These are phyloP conservation scores for Phrynosoma platyrhinos DNA, from an alignment of 2,113 vertebrate genomes.

Conservation along the genomic window DNA sequence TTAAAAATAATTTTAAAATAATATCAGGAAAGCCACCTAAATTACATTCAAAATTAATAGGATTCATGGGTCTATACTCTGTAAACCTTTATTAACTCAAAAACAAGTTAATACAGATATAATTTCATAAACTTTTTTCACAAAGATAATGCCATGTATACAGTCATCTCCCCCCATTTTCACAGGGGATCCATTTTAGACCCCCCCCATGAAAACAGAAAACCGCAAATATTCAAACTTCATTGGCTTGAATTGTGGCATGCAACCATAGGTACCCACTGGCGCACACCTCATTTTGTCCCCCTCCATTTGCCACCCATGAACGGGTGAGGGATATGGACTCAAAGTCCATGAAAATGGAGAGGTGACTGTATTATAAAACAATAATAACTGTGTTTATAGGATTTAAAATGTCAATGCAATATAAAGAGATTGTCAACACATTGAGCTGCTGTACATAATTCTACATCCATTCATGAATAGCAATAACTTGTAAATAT, in stretches of 20 bases:
- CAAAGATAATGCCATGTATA: slow-evolving; percentile 63
- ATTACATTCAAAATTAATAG: slow-evolving; percentile 61
- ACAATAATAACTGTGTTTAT: slow-evolving; percentile 64
- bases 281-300: too few relatives aligned
- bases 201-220: too few relatives aligned
- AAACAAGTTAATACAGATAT: slow-evolving; percentile 70
- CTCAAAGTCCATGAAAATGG: too few relatives aligned
- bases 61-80: slow-evolving; percentile 64
- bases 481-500: slow-evolving; percentile 65
- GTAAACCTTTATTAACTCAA: slow-evolving; percentile 61
- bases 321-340: too few relatives aligned
- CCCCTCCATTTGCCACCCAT: too few relatives aligned
- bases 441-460: slow-evolving; percentile 66
- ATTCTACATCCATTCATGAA: slow-evolving; percentile 70
- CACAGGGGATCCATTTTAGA: too few relatives aligned
- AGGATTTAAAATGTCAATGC: slow-evolving; percentile 55
- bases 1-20: too few relatives aligned
- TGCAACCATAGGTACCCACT: too few relatives aligned
- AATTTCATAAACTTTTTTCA: slow-evolving; percentile 69
- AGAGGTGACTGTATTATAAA: background rate
- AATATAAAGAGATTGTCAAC: slow-evolving; percentile 73
- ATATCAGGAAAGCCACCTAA: background rate
- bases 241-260: too few relatives aligned
- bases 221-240: too few relatives aligned
- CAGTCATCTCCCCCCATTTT: too few relatives aligned